These are phyloP conservation scores for Bostrychus sinensis DNA, from an alignment of 2,113 vertebrate genomes.

Conservation along the genomic window DNA sequence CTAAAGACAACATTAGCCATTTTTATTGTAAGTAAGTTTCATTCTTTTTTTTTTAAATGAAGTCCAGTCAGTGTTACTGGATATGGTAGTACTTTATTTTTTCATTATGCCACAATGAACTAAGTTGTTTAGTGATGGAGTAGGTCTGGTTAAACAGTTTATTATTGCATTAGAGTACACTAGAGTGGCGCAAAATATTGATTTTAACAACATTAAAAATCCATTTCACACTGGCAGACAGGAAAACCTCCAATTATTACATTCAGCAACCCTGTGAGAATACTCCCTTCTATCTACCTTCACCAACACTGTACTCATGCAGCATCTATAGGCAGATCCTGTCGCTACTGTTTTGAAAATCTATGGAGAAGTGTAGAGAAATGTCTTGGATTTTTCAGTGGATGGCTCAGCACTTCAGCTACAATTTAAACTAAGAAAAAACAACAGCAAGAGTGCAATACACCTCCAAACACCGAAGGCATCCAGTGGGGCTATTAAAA, in stretches of 20 bases:
- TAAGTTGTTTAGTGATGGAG: neutral
- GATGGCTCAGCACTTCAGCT: neutral
- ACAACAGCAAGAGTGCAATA: neutral
- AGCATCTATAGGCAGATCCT: no score
- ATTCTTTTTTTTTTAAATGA: no score
- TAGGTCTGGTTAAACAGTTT: neutral
- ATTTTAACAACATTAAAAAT: conserved; percentile 6
- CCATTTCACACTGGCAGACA: neutral
- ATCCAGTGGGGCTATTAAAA: conserved; percentile 16
- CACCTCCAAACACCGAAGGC: no score
- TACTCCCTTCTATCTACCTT: neutral
- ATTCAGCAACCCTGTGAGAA: neutral
- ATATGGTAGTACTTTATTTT: neutral
- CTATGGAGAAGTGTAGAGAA: neutral
- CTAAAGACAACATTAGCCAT: no score
- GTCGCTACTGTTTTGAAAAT: no score
- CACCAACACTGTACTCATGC: neutral
- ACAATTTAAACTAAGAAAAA: neutral
- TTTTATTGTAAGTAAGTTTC: no score
- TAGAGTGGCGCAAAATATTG: neutral
- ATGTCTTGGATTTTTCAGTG: neutral
- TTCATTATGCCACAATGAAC: neutral
- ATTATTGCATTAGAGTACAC: neutral
- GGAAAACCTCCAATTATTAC: neutral
- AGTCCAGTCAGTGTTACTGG: no score